Percentiles rank a stretch among this genome's conserved stretches.
These are phyloP conservation scores for Scolopax mira DNA, from an alignment of 2,113 vertebrate genomes.

Conservation along the genomic window DNA sequence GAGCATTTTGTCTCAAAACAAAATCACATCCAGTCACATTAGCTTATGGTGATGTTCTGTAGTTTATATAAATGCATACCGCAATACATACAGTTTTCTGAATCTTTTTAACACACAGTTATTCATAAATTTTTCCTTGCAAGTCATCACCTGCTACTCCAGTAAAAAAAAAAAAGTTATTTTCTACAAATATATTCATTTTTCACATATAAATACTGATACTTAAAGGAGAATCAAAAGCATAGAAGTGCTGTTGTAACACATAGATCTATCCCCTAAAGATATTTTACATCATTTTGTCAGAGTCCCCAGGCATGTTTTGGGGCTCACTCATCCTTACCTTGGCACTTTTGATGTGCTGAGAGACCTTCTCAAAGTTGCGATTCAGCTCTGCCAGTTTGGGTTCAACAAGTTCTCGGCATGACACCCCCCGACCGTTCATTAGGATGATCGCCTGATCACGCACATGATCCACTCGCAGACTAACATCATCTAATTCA, in stretches of 20 bases:
- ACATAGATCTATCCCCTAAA: neutral
- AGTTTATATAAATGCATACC: neutral
- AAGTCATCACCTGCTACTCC: neutral
- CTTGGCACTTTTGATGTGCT: slow-evolving; percentile 89
- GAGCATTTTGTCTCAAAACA: neutral
- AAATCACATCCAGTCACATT: neutral
- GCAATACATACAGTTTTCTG: neutral
- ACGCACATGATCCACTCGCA: slow-evolving; percentile 87
- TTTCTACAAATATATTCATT: neutral
- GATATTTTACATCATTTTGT: neutral
- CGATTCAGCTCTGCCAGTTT: slow-evolving; percentile 91
- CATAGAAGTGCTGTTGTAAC: neutral
- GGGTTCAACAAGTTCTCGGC: slow-evolving; percentile 89
- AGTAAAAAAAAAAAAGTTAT: neutral
- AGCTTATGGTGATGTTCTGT: neutral
- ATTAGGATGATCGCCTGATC: slow-evolving; percentile 90
- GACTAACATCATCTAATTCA: slow-evolving; percentile 84
- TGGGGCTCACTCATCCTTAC: slow-evolving; percentile 61
- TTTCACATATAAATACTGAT: neutral
- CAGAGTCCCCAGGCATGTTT: neutral
- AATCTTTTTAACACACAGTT: neutral
- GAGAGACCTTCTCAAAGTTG: slow-evolving; percentile 94
- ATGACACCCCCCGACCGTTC: slow-evolving; percentile 85
- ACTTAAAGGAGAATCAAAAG: neutral
- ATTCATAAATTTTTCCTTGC: neutral